A percentile compares a stretch with the other conserved stretches of the same genome.
These are phyloP conservation scores for Ictalurus furcatus DNA, from an alignment of 2,113 vertebrate species.

Conservation along the genomic window DNA sequence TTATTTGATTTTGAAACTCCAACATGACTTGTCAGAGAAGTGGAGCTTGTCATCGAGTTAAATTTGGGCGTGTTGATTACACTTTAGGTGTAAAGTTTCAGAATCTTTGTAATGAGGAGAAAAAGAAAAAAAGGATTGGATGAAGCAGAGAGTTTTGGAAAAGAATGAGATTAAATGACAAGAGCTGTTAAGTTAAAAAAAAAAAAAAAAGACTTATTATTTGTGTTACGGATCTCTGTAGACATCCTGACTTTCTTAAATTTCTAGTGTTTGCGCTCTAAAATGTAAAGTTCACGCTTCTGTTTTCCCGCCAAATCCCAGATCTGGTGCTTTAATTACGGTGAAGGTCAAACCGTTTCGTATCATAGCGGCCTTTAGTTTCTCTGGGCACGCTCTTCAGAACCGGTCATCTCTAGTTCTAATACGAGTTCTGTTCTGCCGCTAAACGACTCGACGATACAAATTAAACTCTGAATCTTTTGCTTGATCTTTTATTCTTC, in stretches of 20 bases:
- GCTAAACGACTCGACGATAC: neutral
- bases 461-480: slow-evolving; percentile 1
- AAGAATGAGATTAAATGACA: too few species aligned
- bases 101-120: neutral
- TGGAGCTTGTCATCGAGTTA: neutral
- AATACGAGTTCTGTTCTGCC: neutral
- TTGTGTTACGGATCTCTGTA: neutral
- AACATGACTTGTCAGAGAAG: neutral
- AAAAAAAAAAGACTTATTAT: too few species aligned
- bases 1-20: neutral
- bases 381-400: neutral
- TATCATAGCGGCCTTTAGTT: neutral
- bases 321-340: neutral
- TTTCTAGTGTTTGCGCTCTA: neutral
- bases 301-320: neutral
- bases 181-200: too few species aligned
- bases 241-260: neutral
- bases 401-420: neutral
- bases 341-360: neutral
- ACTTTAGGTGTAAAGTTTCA: neutral
- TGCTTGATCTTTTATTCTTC: neutral
- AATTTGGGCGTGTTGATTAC: neutral
- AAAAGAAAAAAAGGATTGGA: neutral
- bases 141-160: too few species aligned
- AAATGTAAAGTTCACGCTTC: neutral